These are phyloP conservation scores for Radopholus similis DNA, from an alignment of 1,140 invertebrate genomes.

Conservation along the genomic window DNA sequence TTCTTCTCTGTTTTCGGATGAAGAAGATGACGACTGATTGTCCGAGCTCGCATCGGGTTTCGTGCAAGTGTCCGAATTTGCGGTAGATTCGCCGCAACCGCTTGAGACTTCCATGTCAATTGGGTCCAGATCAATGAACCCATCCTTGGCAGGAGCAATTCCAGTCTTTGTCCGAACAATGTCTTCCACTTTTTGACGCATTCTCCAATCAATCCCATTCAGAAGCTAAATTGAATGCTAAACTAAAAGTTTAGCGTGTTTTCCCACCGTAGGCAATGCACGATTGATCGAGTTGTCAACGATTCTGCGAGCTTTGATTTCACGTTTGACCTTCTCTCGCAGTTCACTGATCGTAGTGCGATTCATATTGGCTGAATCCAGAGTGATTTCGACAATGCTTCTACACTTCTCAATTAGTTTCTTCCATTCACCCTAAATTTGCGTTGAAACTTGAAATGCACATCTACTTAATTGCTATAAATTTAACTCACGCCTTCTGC, in stretches of 20 bases:
- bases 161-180: background rate
- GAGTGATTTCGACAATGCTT: background rate
- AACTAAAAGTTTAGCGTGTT: background rate
- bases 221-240: background rate
- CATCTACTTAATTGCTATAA: background rate
- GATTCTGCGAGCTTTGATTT: constrained; percentile 1
- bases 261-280: background rate
- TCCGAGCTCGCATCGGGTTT: no score
- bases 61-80: background rate
- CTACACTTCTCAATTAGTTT: background rate
- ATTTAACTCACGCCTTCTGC: background rate
- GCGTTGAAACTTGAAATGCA: background rate
- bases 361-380: background rate
- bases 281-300: constrained; percentile 1
- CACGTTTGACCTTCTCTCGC: background rate
- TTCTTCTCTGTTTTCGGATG: background rate
- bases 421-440: background rate
- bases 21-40: background rate
- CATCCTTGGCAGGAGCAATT: background rate
- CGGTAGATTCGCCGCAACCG: background rate
- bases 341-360: background rate
- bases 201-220: background rate
- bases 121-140: background rate
- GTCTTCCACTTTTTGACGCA: background rate
- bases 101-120: constrained; percentile 12